These are phyloP conservation scores for Epirrhoe alternata DNA, from an alignment of 2,888 invertebrate species.

Conservation along the genomic window DNA sequence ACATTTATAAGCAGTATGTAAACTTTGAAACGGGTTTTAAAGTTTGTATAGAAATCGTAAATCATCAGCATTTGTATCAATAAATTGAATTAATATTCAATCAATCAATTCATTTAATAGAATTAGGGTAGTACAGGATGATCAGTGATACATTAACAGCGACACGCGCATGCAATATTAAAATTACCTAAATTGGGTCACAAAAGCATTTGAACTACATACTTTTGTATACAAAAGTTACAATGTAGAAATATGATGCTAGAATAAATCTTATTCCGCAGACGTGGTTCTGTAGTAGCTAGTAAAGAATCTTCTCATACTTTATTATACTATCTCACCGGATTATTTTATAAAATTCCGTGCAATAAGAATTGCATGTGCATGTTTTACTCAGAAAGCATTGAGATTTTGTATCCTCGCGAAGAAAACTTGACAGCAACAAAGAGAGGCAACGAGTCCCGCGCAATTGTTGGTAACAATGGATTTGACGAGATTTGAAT, in stretches of 20 bases:
- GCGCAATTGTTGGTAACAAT: constrained; percentile 40
- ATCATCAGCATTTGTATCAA: too few relatives aligned
- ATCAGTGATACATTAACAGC: too few relatives aligned
- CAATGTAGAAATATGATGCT: not conserved
- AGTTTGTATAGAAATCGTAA: too few relatives aligned
- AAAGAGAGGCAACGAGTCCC: constrained; percentile 40
- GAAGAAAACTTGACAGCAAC: constrained; percentile 41
- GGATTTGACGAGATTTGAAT: constrained; percentile 41
- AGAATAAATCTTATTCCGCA: not conserved
- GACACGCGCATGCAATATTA: too few relatives aligned
- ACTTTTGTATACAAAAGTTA: too few relatives aligned
- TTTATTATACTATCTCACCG: not conserved
- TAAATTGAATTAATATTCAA: too few relatives aligned
- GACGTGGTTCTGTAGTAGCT: not conserved
- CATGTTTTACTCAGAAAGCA: constrained; percentile 25
- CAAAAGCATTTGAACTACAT: too few relatives aligned
- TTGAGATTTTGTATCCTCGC: constrained; percentile 30
- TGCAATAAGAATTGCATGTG: constrained; percentile 10
- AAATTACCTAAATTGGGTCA: too few relatives aligned
- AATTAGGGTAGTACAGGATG: too few relatives aligned
- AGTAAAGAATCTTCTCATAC: not conserved
- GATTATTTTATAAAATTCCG: constrained; percentile 8
- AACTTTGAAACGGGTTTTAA: too few relatives aligned
- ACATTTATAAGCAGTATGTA: too few relatives aligned
- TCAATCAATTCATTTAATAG: too few relatives aligned